A percentile compares a stretch with the other conserved stretches of the same genome.
Evolutionary conservation across 2,113 vertebrate species (phyloP).

Genomic region (Sinosuthora webbiana): DNA sequence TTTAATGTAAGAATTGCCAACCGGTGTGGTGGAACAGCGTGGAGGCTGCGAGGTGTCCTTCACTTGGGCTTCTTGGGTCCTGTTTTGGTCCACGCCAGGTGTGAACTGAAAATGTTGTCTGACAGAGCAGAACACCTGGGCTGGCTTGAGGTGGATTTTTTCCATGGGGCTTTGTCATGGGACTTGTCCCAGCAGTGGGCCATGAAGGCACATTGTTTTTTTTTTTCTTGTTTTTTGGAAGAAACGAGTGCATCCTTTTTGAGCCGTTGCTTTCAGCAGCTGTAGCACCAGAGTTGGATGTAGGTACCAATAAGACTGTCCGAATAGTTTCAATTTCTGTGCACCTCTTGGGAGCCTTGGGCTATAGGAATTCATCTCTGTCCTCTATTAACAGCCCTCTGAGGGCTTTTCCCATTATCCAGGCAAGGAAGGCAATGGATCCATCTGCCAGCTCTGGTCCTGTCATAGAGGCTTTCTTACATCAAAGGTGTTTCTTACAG

Average conservation of each 20-base stretch:
- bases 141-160: background rate
- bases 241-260: background rate
- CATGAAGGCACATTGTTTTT: background rate
- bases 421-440: background rate
- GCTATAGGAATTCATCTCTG: background rate
- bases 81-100: background rate
- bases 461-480: background rate
- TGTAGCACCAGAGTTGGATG: accelerated
- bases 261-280: background rate
- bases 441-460: background rate
- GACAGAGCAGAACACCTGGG: background rate
- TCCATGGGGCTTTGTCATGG: background rate
- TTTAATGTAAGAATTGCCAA: background rate
- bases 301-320: background rate
- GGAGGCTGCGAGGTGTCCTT: background rate
- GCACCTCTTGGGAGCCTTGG: background rate
- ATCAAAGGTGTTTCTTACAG: background rate
- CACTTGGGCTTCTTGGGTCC: background rate
- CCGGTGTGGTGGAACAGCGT: background rate
- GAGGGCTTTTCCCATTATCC: background rate
- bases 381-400: background rate
- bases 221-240: background rate
- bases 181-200: background rate
- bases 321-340: background rate
- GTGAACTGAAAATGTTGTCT: background rate